These are phyloP conservation scores for Rhinichthys klamathensis DNA, from an alignment of 2,113 vertebrate species.

Conservation along the genomic window DNA sequence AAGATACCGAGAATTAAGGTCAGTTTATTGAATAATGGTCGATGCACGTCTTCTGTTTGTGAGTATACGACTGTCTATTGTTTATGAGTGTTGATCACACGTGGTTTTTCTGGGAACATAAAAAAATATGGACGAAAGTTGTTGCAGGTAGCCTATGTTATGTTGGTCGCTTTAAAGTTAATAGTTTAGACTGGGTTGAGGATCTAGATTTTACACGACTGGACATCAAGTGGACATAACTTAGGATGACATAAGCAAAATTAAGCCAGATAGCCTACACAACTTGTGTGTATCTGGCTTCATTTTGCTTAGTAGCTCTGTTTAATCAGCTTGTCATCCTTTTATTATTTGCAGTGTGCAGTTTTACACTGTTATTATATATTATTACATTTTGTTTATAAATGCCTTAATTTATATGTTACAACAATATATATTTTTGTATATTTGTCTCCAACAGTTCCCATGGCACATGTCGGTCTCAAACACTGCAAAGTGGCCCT, in stretches of 20 bases:
- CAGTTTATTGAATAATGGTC: background rate
- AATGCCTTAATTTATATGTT: background rate
- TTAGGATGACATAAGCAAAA: no score
- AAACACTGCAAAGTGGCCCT: conserved; percentile 85
- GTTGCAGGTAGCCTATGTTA: background rate
- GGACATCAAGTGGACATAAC: no score
- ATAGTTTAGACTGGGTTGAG: background rate
- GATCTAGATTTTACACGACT: background rate
- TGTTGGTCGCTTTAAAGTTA: background rate
- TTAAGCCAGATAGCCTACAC: no score
- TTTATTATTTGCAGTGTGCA: background rate
- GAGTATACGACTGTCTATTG: background rate
- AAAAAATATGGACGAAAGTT: background rate
- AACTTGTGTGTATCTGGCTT: no score
- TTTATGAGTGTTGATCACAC: background rate
- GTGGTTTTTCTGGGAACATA: background rate
- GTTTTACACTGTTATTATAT: background rate
- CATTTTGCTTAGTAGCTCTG: background rate
- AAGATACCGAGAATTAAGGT: conserved; percentile 7
- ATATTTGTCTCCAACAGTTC: conserved; percentile 10
- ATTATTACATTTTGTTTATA: background rate
- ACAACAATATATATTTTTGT: background rate
- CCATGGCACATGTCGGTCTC: conserved; percentile 70
- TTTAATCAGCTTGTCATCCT: no score
- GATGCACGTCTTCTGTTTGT: background rate